Evolutionary conservation across 2,113 vertebrate species (phyloP), one percentile per base, ranked within the genome.

Genomic region (Phyllostomus hastatus): DNA sequence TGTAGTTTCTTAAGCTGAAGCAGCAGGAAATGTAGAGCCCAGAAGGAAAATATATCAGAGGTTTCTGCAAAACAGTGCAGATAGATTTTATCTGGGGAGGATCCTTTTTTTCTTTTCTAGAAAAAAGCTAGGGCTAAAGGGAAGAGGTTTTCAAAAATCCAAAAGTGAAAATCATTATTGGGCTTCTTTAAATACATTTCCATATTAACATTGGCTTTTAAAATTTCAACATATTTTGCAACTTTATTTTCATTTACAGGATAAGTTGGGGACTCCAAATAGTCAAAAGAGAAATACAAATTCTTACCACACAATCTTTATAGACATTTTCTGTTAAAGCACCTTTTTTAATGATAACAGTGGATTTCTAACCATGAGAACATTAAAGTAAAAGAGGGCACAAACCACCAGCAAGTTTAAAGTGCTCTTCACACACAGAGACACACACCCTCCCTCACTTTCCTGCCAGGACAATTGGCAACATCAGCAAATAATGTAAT

Each of bases 321-420:
- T 54, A 78, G 92, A 95, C 52, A 79, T 0, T 52, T 96, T 75
- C 84, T 95, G 95, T 96, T 94, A 96, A 70, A 94, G 88, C 78
- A 97, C 94, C 38, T 80, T 94, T 93, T 81, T 59, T 61, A 95
- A 95, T 81, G 38, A 86, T 52, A 66, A 95, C 48, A 96, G 0
- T 0, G 78, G 93, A 86, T 80, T 97, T 95, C 82, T 97, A 88
- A 91, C 64, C 72, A 96, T 95, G 88, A 87, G 67, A 97, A 93
- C 8, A 48, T 57, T 22, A 50, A 95, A 81, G 82, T 76, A 88
- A 95, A 91, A 80, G 10, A 80, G 35, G 19, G 50, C 66, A 96
- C 48, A 84, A 91, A 92, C 41, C 48, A 96, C 46, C 79, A 61
- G 72, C 33, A 93, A 96, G 24, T 66, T 64, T 85, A 73, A 93